phyloP scores from a whole-genome alignment of 2,113 vertebrate species.

The Sitta europaea region DNA sequence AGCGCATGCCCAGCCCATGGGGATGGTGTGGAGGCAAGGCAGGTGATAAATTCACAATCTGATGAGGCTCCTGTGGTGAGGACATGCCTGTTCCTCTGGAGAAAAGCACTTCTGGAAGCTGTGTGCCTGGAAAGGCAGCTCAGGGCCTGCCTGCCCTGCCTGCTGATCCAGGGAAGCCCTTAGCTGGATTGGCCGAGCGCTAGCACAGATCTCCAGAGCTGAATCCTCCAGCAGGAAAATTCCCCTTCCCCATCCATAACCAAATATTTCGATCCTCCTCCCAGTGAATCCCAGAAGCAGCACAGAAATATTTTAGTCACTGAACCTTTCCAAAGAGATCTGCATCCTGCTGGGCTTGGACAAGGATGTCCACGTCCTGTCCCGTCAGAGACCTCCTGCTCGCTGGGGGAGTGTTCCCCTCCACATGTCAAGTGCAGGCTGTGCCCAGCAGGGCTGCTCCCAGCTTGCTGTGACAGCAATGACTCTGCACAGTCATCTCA shows the following conservation, averaged over 20 bases:
- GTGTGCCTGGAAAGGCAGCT: neutral
- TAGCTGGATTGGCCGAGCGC: rapidly evolving
- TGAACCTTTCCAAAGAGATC: neutral
- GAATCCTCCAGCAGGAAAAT: neutral
- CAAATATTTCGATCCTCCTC: neutral
- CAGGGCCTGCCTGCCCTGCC: neutral
- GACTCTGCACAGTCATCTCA: neutral
- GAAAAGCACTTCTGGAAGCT: neutral
- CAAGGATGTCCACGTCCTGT: neutral
- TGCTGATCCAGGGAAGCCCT: neutral
- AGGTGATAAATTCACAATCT: neutral
- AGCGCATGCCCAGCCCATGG: rapidly evolving
- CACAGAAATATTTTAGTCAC: neutral
- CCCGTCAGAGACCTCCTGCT: neutral
- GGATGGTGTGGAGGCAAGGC: rapidly evolving
- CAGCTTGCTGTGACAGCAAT: neutral
- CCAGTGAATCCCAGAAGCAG: neutral
- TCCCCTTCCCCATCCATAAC: neutral
- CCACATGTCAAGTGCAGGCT: neutral
- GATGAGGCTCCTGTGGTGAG: neutral
- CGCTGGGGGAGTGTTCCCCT: neutral
- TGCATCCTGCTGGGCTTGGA: neutral
- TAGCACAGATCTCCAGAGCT: neutral
- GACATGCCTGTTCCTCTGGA: neutral
- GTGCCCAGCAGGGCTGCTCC: neutral